phyloP scores from a whole-genome alignment of 2,113 vertebrate genomes.

The Procavia capensis region DNA sequence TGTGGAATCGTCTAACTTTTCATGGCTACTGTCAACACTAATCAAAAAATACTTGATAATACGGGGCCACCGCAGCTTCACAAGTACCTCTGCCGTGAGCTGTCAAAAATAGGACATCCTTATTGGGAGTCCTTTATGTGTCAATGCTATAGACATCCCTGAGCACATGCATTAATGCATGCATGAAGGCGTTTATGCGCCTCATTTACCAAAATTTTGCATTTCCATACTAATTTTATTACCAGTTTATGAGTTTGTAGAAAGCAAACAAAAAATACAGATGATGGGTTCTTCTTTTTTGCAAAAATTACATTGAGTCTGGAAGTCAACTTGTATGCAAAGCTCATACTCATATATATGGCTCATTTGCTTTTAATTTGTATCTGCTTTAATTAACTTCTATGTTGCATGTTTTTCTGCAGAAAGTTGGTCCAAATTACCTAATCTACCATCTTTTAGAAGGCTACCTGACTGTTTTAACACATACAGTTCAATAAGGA shows the following conservation, averaged over 20 bases:
- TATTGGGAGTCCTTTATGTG: no score
- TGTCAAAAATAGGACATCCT: no score
- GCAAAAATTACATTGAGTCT: no score
- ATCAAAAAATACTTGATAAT: no score
- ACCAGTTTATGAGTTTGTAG: background rate
- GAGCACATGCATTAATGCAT: background rate
- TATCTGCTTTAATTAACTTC: background rate
- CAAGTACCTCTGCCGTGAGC: no score
- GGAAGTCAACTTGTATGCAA: no score
- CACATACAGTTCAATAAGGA: background rate
- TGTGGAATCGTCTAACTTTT: no score
- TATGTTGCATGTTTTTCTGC: background rate
- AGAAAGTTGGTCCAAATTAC: background rate
- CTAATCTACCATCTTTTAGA: background rate
- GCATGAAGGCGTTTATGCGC: background rate
- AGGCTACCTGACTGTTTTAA: background rate
- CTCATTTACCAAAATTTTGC: background rate
- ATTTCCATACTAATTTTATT: background rate
- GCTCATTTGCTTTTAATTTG: background rate
- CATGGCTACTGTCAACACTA: no score
- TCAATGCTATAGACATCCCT: background rate
- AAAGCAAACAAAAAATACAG: background rate
- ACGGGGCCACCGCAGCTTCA: no score
- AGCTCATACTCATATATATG: background rate
- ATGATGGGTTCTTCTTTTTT: no score